Evolutionary conservation across 2,888 invertebrate species (phyloP).

Genomic region (Agrotis puta): DNA sequence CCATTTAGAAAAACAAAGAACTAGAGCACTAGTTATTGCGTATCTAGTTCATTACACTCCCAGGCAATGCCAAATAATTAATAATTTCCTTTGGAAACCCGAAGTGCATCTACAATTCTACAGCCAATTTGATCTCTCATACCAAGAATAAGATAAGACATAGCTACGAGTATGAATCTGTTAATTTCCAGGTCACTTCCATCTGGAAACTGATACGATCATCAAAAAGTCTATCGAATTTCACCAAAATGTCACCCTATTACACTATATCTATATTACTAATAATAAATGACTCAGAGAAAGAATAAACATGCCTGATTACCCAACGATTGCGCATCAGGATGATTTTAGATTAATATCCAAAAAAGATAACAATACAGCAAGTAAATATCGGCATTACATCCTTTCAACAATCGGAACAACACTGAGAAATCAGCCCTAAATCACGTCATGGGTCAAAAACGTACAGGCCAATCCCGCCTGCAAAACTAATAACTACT

Average conservation of each 20-base stretch:
- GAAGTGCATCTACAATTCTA: too few relatives aligned
- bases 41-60: not conserved
- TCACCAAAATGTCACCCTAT: slow-evolving; percentile 17
- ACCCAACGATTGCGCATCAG: slow-evolving; percentile 16
- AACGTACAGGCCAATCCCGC: slow-evolving; percentile 9
- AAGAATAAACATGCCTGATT: slow-evolving; percentile 17
- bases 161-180: too few relatives aligned
- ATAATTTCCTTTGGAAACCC: too few relatives aligned
- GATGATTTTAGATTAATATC: slow-evolving; percentile 1
- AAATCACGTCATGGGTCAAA: not conserved
- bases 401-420: slow-evolving; percentile 24
- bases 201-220: slow-evolving; percentile 4
- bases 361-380: slow-evolving; percentile 10
- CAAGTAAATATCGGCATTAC: slow-evolving; percentile 18
- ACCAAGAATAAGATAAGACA: too few relatives aligned
- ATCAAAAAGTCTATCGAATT: slow-evolving; percentile 13
- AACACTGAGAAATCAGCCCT: slow-evolving; percentile 12
- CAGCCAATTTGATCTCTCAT: too few relatives aligned
- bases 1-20: not conserved
- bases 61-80: too few relatives aligned
- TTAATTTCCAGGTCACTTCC: too few relatives aligned
- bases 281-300: slow-evolving; percentile 36
- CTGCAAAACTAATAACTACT: not conserved
- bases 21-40: not conserved
- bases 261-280: slow-evolving; percentile 3